phyloP scores from a whole-genome alignment of 2,888 invertebrate genomes.

The Apamea epomidion region DNA sequence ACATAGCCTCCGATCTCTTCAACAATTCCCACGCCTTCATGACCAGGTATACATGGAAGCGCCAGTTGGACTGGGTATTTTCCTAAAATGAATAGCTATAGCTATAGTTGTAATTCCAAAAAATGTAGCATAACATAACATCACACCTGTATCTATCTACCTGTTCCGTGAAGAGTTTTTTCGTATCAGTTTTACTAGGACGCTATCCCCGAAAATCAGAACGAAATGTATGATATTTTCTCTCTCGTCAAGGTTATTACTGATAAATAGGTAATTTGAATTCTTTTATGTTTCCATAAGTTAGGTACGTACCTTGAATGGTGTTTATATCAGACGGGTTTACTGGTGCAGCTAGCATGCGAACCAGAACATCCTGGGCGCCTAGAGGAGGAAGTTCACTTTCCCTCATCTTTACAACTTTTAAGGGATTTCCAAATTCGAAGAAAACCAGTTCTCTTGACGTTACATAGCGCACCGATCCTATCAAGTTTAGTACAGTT shows the following conservation, averaged over 20 bases:
- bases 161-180: neutral
- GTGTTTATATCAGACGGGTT: slow-evolving; percentile 99
- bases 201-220: neutral
- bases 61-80: slow-evolving; percentile 90
- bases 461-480: slow-evolving; percentile 74
- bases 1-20: slow-evolving; percentile 92
- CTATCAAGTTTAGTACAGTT: slow-evolving; percentile 50
- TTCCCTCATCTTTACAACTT: slow-evolving; percentile 92
- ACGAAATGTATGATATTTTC: neutral
- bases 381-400: slow-evolving; percentile 88
- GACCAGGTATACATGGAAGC: slow-evolving; percentile 97
- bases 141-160: neutral
- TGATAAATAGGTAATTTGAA: neutral
- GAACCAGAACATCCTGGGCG: slow-evolving; percentile 93
- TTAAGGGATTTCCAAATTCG: slow-evolving; percentile 95
- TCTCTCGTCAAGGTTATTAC: neutral
- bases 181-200: neutral
- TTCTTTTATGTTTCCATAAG: slow-evolving; percentile 6
- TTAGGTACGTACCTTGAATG: slow-evolving; percentile 89
- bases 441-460: slow-evolving; percentile 92
- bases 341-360: slow-evolving; percentile 97
- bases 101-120: neutral
- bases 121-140: neutral
- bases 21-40: slow-evolving; percentile 98
- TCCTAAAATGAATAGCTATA: slow-evolving; percentile 70